Evolutionary conservation across 2,797 vertebrate species (phyloP).

Genomic region (Anabacerthia variegaticeps): DNA sequence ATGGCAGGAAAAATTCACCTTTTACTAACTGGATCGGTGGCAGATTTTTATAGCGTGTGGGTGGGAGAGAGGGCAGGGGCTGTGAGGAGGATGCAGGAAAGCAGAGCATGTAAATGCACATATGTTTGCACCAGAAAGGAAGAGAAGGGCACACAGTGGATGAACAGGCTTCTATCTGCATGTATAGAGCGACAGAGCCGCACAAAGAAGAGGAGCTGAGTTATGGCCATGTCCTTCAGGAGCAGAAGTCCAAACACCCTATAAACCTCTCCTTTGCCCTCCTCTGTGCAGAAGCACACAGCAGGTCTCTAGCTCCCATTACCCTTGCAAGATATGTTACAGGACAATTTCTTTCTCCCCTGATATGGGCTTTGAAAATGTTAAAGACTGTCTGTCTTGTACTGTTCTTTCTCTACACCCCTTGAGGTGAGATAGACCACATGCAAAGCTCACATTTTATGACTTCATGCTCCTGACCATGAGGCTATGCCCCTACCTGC

Average conservation of each 20-base stretch:
- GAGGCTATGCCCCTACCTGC: background rate
- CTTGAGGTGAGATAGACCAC: fast-evolving
- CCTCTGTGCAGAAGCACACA: background rate
- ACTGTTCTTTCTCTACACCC: background rate
- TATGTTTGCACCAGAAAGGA: slow-evolving; percentile 15
- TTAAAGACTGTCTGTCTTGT: background rate
- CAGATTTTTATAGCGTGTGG: slow-evolving; percentile 31
- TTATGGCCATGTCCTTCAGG: background rate
- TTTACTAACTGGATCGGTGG: slow-evolving; percentile 41
- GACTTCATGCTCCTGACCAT: background rate
- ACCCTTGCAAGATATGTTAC: background rate
- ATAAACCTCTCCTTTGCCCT: background rate
- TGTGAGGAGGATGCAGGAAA: slow-evolving; percentile 26
- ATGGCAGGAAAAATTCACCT: slow-evolving; percentile 68
- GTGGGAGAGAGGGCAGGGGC: slow-evolving; percentile 35
- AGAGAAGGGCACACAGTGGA: background rate
- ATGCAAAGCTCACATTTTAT: background rate
- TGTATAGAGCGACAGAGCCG: background rate
- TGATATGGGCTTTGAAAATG: background rate
- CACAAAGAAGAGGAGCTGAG: background rate
- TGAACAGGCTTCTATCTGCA: background rate
- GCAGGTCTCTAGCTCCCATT: background rate
- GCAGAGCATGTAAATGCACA: slow-evolving; percentile 26
- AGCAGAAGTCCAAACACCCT: background rate
- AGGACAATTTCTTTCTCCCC: background rate